Percentiles rank a stretch among this genome's conserved stretches.
These are phyloP conservation scores for Urocyon cinereoargenteus DNA, from an alignment of 2,797 vertebrate species.

Conservation along the genomic window DNA sequence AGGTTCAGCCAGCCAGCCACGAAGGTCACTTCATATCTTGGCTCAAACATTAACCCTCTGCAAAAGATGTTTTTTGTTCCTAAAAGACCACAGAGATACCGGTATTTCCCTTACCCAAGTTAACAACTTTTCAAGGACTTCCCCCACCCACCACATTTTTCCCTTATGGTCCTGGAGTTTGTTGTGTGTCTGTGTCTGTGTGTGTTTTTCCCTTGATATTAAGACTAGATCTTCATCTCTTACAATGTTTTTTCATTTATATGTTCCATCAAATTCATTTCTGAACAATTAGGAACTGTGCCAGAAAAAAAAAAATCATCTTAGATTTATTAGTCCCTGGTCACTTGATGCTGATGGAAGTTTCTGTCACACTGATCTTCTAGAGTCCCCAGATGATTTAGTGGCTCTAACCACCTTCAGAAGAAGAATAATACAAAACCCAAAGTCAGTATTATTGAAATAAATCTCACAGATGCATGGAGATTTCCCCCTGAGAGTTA, in stretches of 20 bases:
- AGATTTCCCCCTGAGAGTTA: slow-evolving; percentile 41
- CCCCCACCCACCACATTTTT: slow-evolving; percentile 52
- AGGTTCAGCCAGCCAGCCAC: slow-evolving; percentile 55
- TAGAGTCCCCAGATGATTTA: slow-evolving; percentile 53
- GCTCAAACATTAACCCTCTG: slow-evolving; percentile 52
- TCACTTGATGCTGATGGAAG: slow-evolving; percentile 45
- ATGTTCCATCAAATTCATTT: slow-evolving; percentile 51
- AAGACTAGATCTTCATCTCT: slow-evolving; percentile 7
- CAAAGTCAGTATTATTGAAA: slow-evolving; percentile 11
- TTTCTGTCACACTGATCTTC: slow-evolving; percentile 61
- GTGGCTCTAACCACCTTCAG: slow-evolving; percentile 53
- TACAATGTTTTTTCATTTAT: slow-evolving; percentile 50
- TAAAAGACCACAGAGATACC: slow-evolving; percentile 74
- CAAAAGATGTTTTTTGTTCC: slow-evolving; percentile 77
- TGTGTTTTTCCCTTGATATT: background rate
- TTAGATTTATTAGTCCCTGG: slow-evolving; percentile 28
- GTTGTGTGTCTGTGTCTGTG: background rate
- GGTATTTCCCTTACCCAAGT: slow-evolving; percentile 72
- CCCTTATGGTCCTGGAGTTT: background rate
- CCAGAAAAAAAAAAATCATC: slow-evolving; percentile 55
- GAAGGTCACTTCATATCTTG: slow-evolving; percentile 71
- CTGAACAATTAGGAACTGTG: slow-evolving; percentile 66
- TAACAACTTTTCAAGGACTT: slow-evolving; percentile 77
- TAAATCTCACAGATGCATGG: slow-evolving; percentile 42
- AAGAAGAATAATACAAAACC: slow-evolving; percentile 65